A percentile compares a stretch with the other conserved stretches of the same genome.
These are phyloP conservation scores for Luscinia megarhynchos DNA, from an alignment of 2,797 vertebrate species.

Conservation along the genomic window DNA sequence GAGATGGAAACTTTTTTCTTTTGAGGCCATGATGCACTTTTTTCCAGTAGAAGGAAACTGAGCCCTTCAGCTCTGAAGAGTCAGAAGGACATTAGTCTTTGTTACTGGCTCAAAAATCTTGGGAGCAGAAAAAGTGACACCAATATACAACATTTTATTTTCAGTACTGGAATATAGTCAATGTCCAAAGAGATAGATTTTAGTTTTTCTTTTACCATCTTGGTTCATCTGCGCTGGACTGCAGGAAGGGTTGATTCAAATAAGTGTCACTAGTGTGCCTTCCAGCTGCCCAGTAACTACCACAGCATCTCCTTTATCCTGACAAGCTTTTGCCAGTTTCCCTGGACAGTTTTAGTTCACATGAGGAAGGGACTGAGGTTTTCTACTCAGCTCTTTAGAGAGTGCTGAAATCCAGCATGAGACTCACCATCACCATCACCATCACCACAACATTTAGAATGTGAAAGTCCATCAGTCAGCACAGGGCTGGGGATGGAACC, in stretches of 20 bases:
- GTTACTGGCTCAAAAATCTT: constrained; percentile 14
- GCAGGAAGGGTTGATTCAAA: not conserved
- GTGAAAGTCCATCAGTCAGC: not conserved
- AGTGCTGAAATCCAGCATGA: not conserved
- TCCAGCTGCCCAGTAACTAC: not conserved
- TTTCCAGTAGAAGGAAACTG: not conserved
- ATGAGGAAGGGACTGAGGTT: not conserved
- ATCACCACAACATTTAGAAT: not conserved
- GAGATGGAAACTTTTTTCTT: not conserved
- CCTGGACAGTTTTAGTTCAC: not conserved
- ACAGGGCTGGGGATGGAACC: not conserved
- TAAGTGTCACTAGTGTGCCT: not conserved
- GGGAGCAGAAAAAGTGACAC: not conserved
- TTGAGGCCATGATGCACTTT: not conserved
- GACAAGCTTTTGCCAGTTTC: not conserved
- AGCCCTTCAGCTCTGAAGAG: not conserved
- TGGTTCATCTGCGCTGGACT: not conserved
- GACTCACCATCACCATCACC: not conserved
- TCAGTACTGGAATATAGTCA: not conserved
- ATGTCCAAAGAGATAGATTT: not conserved
- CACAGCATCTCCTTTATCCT: not conserved
- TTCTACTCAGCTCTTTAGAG: not conserved
- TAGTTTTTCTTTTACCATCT: not conserved
- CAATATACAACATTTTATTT: not conserved
- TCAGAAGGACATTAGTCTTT: not conserved